A percentile compares a stretch with the other conserved stretches of the same genome.
Conservation (phyloP, 2,113 vertebrate genomes). For the Phalacrocorax carbo region DNA sequence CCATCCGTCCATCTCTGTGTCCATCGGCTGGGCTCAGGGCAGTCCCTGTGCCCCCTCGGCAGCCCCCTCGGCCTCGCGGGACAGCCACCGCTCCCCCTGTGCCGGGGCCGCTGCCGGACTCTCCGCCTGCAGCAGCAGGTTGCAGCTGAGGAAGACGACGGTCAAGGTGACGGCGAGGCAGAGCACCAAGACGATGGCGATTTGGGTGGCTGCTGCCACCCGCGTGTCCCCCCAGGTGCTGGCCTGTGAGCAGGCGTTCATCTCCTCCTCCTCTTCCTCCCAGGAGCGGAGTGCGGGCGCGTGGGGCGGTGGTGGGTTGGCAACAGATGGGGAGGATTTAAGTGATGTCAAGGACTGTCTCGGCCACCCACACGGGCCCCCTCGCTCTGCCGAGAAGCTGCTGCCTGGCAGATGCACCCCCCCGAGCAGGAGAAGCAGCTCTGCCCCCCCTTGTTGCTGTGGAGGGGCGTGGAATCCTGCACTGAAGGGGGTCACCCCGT, state of each 20-base stretch:
- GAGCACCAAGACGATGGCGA: constrained; percentile 88
- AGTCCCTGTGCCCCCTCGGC: constrained; percentile 73
- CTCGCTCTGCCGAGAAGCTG: not conserved
- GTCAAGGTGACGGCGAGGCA: constrained; percentile 89
- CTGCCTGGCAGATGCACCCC: not conserved
- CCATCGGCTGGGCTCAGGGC: rapidly evolving
- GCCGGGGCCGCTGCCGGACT: constrained; percentile 83
- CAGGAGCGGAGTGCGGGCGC: not conserved
- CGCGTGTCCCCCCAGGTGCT: rapidly evolving
- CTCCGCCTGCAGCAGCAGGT: constrained; percentile 90
- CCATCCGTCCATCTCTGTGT: rapidly evolving
- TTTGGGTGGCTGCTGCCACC: constrained; percentile 77
- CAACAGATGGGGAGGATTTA: constrained; percentile 29
- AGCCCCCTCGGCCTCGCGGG: constrained; percentile 80
- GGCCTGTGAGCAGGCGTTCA: not conserved
- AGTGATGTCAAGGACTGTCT: constrained; percentile 21
- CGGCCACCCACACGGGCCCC: not conserved
- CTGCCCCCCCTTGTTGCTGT: not conserved
- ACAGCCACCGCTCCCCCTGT: constrained; percentile 70
- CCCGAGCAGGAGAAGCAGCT: not conserved
- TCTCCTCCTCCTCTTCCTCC: not conserved
- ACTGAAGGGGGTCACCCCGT: not conserved
- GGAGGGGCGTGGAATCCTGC: not conserved
- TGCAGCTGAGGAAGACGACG: constrained; percentile 88
- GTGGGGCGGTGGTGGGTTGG: not conserved